Base-by-base conservation (phyloP, 2,797 vertebrate genomes). In the Siniperca undulata region DNA sequence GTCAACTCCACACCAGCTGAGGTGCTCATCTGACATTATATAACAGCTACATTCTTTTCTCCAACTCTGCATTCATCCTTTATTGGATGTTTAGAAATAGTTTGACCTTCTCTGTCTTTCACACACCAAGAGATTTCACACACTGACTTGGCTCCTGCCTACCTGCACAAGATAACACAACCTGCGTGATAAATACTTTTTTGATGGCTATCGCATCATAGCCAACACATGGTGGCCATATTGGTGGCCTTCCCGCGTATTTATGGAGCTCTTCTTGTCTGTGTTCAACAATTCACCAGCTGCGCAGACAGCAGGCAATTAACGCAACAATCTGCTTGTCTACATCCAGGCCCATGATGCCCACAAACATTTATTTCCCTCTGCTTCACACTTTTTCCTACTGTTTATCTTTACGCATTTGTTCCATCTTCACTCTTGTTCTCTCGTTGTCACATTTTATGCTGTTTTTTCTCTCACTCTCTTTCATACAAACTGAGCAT, bases 241-340 rank as follows among this genome's bases (percentile, higher is more conserved):
- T 73, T 81, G 77, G 68, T 68, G 84, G 71, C 64, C 83, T 53
- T 56, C 61, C 60, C 78, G 27, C 69, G 24, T 80, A n/a, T 50
- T 80, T 80, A 65, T 77, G n/a, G 10, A 60, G 61, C 79, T 59
- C 7, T 53, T 70, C 36, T 73, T 0, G 8, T 81, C 80, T 67
- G 61, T 83, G 71, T 70, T 62, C 74, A 86, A 74, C 80, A 84
- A 46, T 76, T 87, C 80, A 89, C 77, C 84, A 89, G 87, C 89
- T 91, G 86, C 34, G 7, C 70, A 80, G 86, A 77, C 86, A 89
- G 83, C 86, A 89, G 83, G 89, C 78, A 80, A 83, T 90, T 89
- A 90, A 79, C 77, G 75, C 73, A 44, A 61, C 87, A 90, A 79
- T 90, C 85, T 92, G 83, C 80, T 84, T 44, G 66, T 78, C 62